phyloP scores from a whole-genome alignment of 1,140 invertebrate species.

The Zaprionus inermis region DNA sequence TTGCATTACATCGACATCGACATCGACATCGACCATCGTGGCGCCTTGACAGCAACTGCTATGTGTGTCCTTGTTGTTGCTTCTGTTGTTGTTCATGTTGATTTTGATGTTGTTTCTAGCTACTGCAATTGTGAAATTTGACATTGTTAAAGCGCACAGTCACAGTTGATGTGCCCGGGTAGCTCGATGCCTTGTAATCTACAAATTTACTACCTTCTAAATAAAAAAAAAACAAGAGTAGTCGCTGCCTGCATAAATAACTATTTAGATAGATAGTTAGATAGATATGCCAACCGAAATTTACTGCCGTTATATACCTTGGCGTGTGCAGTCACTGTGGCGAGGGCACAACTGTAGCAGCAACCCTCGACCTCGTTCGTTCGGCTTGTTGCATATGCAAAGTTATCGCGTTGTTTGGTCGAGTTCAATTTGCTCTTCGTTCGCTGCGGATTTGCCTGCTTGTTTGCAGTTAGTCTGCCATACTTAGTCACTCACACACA shows the following conservation, averaged over 20 bases:
- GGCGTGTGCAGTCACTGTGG: neutral
- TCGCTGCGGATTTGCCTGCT: conserved; percentile 11
- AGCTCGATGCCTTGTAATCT: neutral
- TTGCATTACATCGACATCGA: conserved; percentile 34
- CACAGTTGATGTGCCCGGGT: conserved; percentile 24
- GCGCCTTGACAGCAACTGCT: conserved; percentile 41
- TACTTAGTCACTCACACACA: neutral
- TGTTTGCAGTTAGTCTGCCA: conserved; percentile 5
- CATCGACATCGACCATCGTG: conserved; percentile 26
- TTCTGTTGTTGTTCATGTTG: conserved; percentile 15
- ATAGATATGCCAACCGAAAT: neutral
- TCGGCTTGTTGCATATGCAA: conserved; percentile 22
- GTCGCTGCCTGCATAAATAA: neutral
- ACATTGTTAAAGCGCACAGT: conserved; percentile 53
- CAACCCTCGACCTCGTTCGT: conserved; percentile 23
- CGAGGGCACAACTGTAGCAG: neutral
- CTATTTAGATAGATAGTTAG: neutral
- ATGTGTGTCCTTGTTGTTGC: conserved; percentile 46
- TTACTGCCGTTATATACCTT: neutral
- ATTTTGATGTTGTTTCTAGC: conserved; percentile 24
- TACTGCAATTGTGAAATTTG: conserved; percentile 58
- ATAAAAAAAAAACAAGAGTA: too few relatives aligned
- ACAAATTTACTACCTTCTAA: neutral
- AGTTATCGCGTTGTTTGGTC: conserved; percentile 17
- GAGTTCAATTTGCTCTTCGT: conserved; percentile 30